Conservation (phyloP, 2,888 invertebrate genomes). For the Bibio marci region DNA sequence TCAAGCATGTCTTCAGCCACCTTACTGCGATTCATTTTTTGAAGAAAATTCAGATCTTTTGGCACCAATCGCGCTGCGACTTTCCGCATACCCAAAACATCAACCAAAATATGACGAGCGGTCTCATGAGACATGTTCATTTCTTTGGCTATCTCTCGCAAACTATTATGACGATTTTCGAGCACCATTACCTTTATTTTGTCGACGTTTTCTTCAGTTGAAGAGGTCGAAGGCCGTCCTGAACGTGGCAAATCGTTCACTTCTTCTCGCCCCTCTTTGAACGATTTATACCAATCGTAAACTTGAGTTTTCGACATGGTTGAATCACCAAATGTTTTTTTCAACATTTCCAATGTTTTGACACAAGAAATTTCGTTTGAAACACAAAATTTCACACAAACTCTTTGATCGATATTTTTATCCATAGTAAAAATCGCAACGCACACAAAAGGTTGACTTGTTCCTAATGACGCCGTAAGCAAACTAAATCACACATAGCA, state of each 20-base stretch:
- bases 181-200: slow-evolving; percentile 13
- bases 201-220: slow-evolving; percentile 13
- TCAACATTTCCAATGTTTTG: neutral
- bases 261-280: slow-evolving; percentile 10
- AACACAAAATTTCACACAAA: slow-evolving; percentile 3
- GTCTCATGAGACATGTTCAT: slow-evolving; percentile 6
- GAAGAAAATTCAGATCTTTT: slow-evolving; percentile 9
- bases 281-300: slow-evolving; percentile 7
- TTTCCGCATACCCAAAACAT: slow-evolving; percentile 13
- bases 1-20: slow-evolving; percentile 7
- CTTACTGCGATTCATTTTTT: slow-evolving; percentile 5
- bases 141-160: slow-evolving; percentile 12
- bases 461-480: neutral
- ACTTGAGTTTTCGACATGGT: slow-evolving; percentile 6
- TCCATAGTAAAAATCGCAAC: slow-evolving; percentile 1
- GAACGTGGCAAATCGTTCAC: slow-evolving; percentile 12
- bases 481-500: neutral
- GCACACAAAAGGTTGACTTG: neutral
- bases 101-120: slow-evolving; percentile 9
- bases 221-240: slow-evolving; percentile 10
- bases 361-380: slow-evolving; percentile 1
- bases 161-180: slow-evolving; percentile 11
- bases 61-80: slow-evolving; percentile 13
- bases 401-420: slow-evolving; percentile 3
- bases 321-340: slow-evolving; percentile 2